A percentile compares a stretch with the other conserved stretches of the same genome.
These are phyloP conservation scores for Chauna torquata DNA, from an alignment of 2,113 vertebrate genomes.

Conservation along the genomic window DNA sequence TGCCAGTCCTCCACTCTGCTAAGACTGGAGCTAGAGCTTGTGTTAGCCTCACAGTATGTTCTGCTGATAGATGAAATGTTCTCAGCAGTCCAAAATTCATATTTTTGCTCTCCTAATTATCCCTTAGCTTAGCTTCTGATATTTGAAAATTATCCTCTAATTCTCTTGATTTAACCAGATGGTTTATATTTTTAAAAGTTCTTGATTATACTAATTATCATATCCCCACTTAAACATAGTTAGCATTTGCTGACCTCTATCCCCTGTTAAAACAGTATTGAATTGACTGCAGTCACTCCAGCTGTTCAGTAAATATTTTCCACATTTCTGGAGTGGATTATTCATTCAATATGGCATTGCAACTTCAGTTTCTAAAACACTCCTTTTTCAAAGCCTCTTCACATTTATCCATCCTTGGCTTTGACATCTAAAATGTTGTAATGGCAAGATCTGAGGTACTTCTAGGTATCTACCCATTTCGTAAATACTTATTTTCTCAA, in stretches of 20 bases:
- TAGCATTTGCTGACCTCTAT: slow-evolving; percentile 61
- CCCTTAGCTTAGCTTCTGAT: slow-evolving; percentile 40
- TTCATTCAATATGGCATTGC: slow-evolving; percentile 18
- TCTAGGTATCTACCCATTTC: slow-evolving; percentile 17
- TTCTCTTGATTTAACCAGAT: slow-evolving; percentile 61
- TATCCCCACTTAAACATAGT: slow-evolving; percentile 52
- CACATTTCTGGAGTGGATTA: slow-evolving; percentile 38
- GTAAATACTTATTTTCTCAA: slow-evolving; percentile 2
- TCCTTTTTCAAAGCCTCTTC: neutral
- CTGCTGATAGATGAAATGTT: slow-evolving; percentile 49
- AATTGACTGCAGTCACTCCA: slow-evolving; percentile 61
- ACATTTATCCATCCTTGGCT: neutral
- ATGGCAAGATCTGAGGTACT: slow-evolving; percentile 1
- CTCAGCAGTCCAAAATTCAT: slow-evolving; percentile 10
- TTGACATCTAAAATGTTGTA: slow-evolving; percentile 22
- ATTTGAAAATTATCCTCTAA: slow-evolving; percentile 60
- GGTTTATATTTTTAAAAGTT: slow-evolving; percentile 56
- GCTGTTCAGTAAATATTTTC: slow-evolving; percentile 60
- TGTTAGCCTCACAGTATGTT: neutral
- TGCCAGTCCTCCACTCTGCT: neutral
- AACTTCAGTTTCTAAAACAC: slow-evolving; percentile 23
- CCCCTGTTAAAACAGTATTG: slow-evolving; percentile 16
- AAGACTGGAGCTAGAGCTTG: neutral
- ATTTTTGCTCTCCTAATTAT: slow-evolving; percentile 65
- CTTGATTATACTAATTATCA: slow-evolving; percentile 67